These are phyloP conservation scores for Florisuga fusca DNA, from an alignment of 2,797 vertebrate species.

Conservation along the genomic window DNA sequence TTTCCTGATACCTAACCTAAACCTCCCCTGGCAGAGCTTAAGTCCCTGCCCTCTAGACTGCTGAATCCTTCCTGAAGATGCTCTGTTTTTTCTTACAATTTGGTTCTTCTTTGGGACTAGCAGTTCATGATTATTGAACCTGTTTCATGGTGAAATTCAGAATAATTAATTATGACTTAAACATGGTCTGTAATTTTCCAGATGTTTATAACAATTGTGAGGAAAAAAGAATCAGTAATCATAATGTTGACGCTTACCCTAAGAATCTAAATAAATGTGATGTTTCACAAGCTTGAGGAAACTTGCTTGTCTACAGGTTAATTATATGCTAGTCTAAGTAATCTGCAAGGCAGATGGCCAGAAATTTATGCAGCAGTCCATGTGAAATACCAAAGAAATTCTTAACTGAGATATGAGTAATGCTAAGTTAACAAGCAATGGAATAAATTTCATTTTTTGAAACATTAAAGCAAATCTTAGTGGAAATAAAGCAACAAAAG, in stretches of 20 bases:
- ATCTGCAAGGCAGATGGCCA: background rate
- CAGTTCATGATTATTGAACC: background rate
- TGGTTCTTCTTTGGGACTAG: background rate
- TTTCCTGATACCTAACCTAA: too few species aligned
- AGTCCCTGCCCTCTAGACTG: background rate
- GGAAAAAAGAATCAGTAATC: background rate
- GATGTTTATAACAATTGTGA: background rate
- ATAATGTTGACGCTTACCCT: background rate
- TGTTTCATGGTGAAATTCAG: background rate
- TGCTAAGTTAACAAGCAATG: background rate
- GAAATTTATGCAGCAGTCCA: background rate
- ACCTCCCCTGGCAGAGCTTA: too few species aligned
- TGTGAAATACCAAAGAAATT: background rate
- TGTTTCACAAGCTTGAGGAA: background rate
- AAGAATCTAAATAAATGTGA: background rate
- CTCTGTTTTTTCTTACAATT: background rate
- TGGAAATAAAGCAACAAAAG: background rate
- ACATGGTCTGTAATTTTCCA: background rate
- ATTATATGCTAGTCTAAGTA: background rate
- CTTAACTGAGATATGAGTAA: background rate
- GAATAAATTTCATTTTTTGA: background rate
- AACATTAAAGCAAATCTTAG: background rate
- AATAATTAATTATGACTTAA: background rate
- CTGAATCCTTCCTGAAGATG: background rate
- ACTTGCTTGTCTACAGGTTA: background rate